Base-by-base conservation (phyloP, 1,140 invertebrate species). In the Cataglyphis hispanica region DNA sequence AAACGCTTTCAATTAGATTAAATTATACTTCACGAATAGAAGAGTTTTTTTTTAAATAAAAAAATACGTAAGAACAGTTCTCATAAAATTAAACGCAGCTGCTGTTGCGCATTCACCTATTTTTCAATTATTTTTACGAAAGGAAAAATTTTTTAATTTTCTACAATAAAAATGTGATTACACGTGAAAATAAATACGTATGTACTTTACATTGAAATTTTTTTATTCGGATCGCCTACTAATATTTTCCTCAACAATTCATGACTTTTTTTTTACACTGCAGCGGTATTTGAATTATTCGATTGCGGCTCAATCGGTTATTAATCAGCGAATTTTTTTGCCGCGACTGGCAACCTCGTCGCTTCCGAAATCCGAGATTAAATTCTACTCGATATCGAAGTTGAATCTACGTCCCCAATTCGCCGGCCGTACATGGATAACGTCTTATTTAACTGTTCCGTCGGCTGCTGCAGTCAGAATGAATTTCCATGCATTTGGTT, bases 401-500 rank as follows among this genome's bases (percentile, higher is more conserved):
- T 3, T 5, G 46, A 13, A 2, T 64, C 72, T 63, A 53, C 13
- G 81, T 60, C 19, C 81, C 34, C 72, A 64, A 84, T 84, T 84
- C 74, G 43, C 40, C 27, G 43, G 0, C 10, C 31, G 70, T 76
- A 76, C 81, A 84, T 31, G 81, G 22, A 64, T 84, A 84, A 84
- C 81, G 70, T 84, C 81, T 84, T 84, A 77, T 11, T 66, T 43
- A 37, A 40, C 19, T 31, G 56, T 74, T 7, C 40, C 56, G 25
- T 50, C 60, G 43, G 60, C 16, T 77, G 56, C 16, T 31, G 43
- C 13, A 11, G 16, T n/a, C 31, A 19, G 74, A n/a, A 40, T 34
- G 27, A 77, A 84, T 84, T 84, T 84, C 72, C 72, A 64, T 77
- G 72, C 31, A 84, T 77, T 84, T 84, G 72, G 72, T 84, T 84